Evolutionary conservation across 2,797 vertebrate species (phyloP).

Genomic region (Allobates femoralis): DNA sequence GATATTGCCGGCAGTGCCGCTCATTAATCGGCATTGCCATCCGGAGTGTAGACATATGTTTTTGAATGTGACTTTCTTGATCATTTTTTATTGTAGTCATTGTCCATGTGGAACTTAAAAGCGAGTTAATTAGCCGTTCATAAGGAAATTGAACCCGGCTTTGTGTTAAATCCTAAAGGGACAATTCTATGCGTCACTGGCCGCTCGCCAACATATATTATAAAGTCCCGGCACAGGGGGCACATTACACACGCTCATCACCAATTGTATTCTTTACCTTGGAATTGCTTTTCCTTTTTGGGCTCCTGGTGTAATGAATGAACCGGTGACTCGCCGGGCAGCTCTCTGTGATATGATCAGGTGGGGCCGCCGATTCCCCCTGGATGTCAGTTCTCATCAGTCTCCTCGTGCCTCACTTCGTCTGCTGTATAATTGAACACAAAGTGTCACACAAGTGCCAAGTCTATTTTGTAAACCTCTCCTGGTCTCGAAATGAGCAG

Average conservation of each 20-base stretch:
- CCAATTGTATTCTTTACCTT: slow-evolving; percentile 40
- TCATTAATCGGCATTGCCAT: background rate
- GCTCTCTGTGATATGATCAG: slow-evolving; percentile 39
- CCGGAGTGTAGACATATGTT: background rate
- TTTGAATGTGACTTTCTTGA: background rate
- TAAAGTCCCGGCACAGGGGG: slow-evolving; percentile 20
- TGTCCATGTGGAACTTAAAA: slow-evolving; percentile 23
- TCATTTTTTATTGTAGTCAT: slow-evolving; percentile 2
- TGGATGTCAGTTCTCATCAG: slow-evolving; percentile 44
- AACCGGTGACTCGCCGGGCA: background rate
- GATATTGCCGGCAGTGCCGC: background rate
- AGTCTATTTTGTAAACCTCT: slow-evolving; percentile 61
- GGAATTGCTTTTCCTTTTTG: slow-evolving; percentile 33
- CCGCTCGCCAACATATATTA: slow-evolving; percentile 25
- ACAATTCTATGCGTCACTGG: slow-evolving; percentile 19
- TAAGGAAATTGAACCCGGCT: slow-evolving; percentile 32
- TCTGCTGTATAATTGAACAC: slow-evolving; percentile 61
- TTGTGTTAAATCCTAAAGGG: slow-evolving; percentile 1
- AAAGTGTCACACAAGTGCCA: slow-evolving; percentile 58
- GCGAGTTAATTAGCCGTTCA: slow-evolving; percentile 28
- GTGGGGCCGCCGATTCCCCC: slow-evolving; percentile 41
- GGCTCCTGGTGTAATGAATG: slow-evolving; percentile 20
- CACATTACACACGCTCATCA: slow-evolving; percentile 45
- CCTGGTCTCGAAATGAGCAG: slow-evolving; percentile 56
- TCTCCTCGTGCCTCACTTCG: slow-evolving; percentile 48